Percentiles rank a stretch among this genome's conserved stretches.
Evolutionary conservation across 2,113 vertebrate genomes (phyloP).

Genomic region (Takifugu bimaculatus): DNA sequence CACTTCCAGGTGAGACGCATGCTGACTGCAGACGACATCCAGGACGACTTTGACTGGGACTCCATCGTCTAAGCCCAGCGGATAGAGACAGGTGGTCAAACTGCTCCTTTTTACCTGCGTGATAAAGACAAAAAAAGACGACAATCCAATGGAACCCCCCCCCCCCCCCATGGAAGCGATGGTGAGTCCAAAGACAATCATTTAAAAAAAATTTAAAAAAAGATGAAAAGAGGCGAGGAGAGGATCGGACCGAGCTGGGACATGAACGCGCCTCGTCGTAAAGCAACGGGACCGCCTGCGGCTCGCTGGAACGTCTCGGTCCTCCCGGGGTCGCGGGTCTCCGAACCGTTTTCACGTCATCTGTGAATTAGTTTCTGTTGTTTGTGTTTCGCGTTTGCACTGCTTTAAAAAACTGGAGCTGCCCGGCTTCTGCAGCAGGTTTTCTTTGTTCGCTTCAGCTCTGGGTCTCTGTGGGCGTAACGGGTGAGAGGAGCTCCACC

Average conservation of each 20-base stretch:
- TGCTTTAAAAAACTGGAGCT: slow-evolving; percentile 1
- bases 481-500: slow-evolving; percentile 24
- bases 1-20: slow-evolving; percentile 85
- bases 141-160: slow-evolving; percentile 56
- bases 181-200: slow-evolving; percentile 81
- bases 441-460: neutral
- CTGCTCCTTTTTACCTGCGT: slow-evolving; percentile 31
- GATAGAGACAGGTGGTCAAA: slow-evolving; percentile 6
- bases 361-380: slow-evolving; percentile 39
- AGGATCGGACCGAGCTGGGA: slow-evolving; percentile 27
- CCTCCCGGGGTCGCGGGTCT: slow-evolving; percentile 47
- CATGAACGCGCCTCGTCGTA: slow-evolving; percentile 23
- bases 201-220: slow-evolving; percentile 15
- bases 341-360: slow-evolving; percentile 49
- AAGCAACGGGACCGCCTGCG: slow-evolving; percentile 10
- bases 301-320: slow-evolving; percentile 23
- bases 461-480: neutral
- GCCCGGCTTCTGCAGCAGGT: too few relatives aligned
- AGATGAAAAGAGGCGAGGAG: slow-evolving; percentile 7
- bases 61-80: slow-evolving; percentile 78
- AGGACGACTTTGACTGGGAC: slow-evolving; percentile 90
- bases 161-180: too few relatives aligned
- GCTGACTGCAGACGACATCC: slow-evolving; percentile 82
- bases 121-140: slow-evolving; percentile 44
- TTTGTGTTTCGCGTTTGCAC: slow-evolving; percentile 22